A percentile compares a stretch with the other conserved stretches of the same genome.
Conservation (phyloP, 30 jellyfish, hydroid and myxozoan species). For the Turritopsis dohrnii region DNA sequence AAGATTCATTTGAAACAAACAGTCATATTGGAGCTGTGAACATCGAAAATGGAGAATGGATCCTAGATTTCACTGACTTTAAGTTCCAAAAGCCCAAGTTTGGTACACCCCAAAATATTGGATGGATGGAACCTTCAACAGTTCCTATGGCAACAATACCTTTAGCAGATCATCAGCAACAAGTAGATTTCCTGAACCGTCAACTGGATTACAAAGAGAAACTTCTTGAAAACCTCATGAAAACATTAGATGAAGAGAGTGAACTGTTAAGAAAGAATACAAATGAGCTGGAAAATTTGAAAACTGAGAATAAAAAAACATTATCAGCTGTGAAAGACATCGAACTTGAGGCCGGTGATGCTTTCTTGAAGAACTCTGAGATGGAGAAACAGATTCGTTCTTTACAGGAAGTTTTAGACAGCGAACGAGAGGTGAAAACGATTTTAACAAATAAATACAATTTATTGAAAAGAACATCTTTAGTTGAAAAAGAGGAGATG, state of each 20-base stretch:
- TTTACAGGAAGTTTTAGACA: neutral
- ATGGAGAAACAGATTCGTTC: neutral
- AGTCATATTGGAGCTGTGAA: neutral
- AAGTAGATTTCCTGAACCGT: slow-evolving; percentile 10
- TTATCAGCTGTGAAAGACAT: neutral
- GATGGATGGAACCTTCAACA: neutral
- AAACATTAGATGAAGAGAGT: slow-evolving; percentile 3
- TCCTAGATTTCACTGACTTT: neutral
- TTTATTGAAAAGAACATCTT: neutral
- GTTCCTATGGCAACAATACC: neutral
- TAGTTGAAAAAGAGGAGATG: slow-evolving; percentile 9
- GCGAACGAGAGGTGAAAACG: neutral
- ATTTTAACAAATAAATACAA: neutral
- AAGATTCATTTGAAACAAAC: neutral
- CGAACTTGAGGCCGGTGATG: neutral
- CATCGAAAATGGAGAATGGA: neutral
- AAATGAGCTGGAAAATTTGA: neutral
- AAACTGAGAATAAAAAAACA: neutral
- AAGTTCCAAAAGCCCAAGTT: neutral
- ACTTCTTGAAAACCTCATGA: neutral
- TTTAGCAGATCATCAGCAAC: neutral
- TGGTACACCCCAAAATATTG: neutral
- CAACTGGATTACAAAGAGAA: neutral
- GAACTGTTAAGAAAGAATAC: neutral
- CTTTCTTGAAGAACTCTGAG: neutral